Evolutionary conservation across 1,140 invertebrate genomes (phyloP).

Genomic region (Aphaenogaster ashmeadi): DNA sequence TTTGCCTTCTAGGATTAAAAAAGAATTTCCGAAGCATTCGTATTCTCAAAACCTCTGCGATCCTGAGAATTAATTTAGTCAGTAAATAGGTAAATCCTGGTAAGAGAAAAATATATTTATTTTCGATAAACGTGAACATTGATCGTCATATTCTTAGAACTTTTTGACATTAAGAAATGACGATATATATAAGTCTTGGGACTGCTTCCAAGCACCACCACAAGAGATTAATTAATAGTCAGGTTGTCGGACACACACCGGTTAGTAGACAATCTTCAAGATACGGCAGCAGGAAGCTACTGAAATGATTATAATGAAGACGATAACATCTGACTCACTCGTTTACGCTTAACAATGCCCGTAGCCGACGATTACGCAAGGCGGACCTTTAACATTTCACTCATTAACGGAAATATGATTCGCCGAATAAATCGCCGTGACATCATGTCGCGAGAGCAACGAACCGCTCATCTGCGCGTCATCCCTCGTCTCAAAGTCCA

Average conservation of each 20-base stretch:
- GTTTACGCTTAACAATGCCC: slow-evolving; percentile 42
- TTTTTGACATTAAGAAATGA: slow-evolving; percentile 10
- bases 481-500: slow-evolving; percentile 36
- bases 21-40: neutral
- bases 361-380: slow-evolving; percentile 66
- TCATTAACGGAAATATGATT: slow-evolving; percentile 48
- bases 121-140: neutral
- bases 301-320: slow-evolving; percentile 27
- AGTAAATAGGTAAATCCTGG: neutral
- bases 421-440: slow-evolving; percentile 47
- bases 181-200: slow-evolving; percentile 8
- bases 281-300: slow-evolving; percentile 26
- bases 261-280: neutral
- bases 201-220: neutral
- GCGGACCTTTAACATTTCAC: slow-evolving; percentile 54
- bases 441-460: slow-evolving; percentile 33
- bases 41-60: neutral
- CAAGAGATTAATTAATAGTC: slow-evolving; percentile 29
- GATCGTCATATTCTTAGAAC: neutral
- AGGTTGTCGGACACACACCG: neutral
- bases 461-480: slow-evolving; percentile 27
- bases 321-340: slow-evolving; percentile 48
- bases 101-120: neutral
- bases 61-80: neutral
- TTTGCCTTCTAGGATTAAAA: neutral